phyloP scores from a whole-genome alignment of 1,140 invertebrate species.

The Ceratina calcarata region DNA sequence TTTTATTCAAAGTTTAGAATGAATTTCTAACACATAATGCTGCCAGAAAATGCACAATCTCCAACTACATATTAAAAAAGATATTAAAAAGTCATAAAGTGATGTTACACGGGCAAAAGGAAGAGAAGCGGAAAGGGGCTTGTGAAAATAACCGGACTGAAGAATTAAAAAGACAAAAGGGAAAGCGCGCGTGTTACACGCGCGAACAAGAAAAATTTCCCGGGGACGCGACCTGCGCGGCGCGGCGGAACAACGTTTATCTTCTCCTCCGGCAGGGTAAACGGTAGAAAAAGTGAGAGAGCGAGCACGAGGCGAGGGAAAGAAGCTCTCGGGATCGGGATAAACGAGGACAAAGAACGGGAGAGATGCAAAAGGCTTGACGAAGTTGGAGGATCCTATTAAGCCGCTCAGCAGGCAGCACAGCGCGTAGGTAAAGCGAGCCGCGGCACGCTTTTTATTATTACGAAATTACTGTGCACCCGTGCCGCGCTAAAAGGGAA shows the following conservation, averaged over 20 bases:
- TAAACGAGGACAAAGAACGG: conserved; percentile 35
- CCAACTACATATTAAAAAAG: conserved; percentile 7
- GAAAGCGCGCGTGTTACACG: conserved; percentile 57
- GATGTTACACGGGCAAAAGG: not conserved
- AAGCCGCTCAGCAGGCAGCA: conserved; percentile 70
- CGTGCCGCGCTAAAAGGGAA: conserved; percentile 57
- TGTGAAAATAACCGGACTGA: conserved; percentile 44
- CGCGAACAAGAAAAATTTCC: conserved; percentile 55
- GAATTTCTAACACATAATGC: too few species aligned
- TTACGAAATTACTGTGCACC: conserved; percentile 67
- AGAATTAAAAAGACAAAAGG: conserved; percentile 57
- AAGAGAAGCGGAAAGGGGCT: not conserved
- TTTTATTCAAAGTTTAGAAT: too few species aligned
- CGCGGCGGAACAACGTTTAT: conserved; percentile 51
- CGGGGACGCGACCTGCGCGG: conserved; percentile 41
- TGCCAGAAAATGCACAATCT: too few species aligned
- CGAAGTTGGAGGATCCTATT: conserved; percentile 66
- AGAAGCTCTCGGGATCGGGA: conserved; percentile 33
- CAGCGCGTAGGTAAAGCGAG: conserved; percentile 57
- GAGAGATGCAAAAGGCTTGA: conserved; percentile 38
- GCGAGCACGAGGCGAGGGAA: conserved; percentile 41
- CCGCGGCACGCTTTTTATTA: conserved; percentile 69
- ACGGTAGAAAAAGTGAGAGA: conserved; percentile 55
- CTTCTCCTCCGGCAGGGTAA: conserved; percentile 39
- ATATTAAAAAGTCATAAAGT: conserved; percentile 6